Evolutionary conservation across 1,140 invertebrate genomes (phyloP).

Genomic region (Diachasma alloeum): DNA sequence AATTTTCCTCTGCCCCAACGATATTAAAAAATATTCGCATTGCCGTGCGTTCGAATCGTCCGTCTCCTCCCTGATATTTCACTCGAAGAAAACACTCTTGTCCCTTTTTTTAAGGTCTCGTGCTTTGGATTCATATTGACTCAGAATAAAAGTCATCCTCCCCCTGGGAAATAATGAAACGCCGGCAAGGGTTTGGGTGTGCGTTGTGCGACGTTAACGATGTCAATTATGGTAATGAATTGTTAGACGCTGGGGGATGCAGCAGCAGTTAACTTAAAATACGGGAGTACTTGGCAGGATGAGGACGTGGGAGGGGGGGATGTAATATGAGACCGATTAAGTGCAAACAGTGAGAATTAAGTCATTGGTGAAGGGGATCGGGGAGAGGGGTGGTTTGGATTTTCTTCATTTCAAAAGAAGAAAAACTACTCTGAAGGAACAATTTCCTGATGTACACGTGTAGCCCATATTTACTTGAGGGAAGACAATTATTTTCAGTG

Average conservation of each 20-base stretch:
- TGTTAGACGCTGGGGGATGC: constrained; percentile 38
- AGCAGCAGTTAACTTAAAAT: constrained; percentile 39
- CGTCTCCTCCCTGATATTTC: background rate
- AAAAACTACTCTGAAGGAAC: too few species aligned
- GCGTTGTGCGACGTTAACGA: constrained; percentile 36
- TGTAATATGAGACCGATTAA: background rate
- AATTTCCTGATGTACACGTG: too few species aligned
- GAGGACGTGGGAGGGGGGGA: background rate
- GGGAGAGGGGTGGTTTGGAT: background rate
- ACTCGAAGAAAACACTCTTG: background rate
- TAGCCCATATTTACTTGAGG: too few species aligned
- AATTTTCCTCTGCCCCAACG: constrained; percentile 11
- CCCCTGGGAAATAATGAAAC: constrained; percentile 20
- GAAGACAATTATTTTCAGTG: too few species aligned
- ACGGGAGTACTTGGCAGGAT: constrained; percentile 16
- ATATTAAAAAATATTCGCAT: constrained; percentile 32
- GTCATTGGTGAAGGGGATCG: background rate
- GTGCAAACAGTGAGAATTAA: background rate
- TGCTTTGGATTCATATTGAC: background rate
- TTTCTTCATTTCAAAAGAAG: too few species aligned
- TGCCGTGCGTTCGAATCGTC: constrained; percentile 19
- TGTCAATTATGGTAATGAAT: constrained; percentile 42
- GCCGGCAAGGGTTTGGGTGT: constrained; percentile 25
- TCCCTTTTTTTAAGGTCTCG: background rate
- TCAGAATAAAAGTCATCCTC: constrained; percentile 7